Percentiles rank a stretch among this genome's conserved stretches.
Evolutionary conservation across 2,797 vertebrate species (phyloP).

Genomic region (Gastrophryne carolinensis): DNA sequence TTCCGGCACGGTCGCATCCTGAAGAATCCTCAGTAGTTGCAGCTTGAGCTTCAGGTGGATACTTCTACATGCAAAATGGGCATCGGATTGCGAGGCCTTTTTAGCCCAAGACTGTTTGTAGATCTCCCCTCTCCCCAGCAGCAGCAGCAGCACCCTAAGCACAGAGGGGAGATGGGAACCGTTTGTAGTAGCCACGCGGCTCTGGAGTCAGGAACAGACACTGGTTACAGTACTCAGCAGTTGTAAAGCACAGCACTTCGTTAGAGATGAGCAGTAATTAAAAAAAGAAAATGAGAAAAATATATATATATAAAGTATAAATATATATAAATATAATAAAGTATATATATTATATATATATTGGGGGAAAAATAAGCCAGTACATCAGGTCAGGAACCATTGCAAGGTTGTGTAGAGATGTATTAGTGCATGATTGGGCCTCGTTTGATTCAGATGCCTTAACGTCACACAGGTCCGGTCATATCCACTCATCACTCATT

Average conservation of each 20-base stretch:
- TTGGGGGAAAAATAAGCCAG: slow-evolving; percentile 61
- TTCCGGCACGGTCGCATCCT: slow-evolving; percentile 95
- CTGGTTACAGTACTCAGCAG: slow-evolving; percentile 59
- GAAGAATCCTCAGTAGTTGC: slow-evolving; percentile 93
- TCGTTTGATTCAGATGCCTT: slow-evolving; percentile 45
- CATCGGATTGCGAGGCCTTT: neutral
- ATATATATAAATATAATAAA: slow-evolving; percentile 66
- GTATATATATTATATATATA: slow-evolving; percentile 68
- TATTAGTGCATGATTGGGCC: slow-evolving; percentile 45
- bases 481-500: slow-evolving; percentile 10
- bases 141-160: slow-evolving; percentile 32
- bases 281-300: slow-evolving; percentile 54
- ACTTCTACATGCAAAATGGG: neutral
- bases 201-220: slow-evolving; percentile 53
- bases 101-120: slow-evolving; percentile 27
- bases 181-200: slow-evolving; percentile 32
- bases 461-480: slow-evolving; percentile 53
- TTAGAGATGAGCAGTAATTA: slow-evolving; percentile 65
- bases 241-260: slow-evolving; percentile 80
- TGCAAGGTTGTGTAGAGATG: slow-evolving; percentile 51
- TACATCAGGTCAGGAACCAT: slow-evolving; percentile 59
- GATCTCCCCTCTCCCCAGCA: too few relatives aligned
- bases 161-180: slow-evolving; percentile 45
- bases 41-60: neutral
- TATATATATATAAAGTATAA: slow-evolving; percentile 67